Percentiles rank a stretch among this genome's conserved stretches.
Evolutionary conservation across 2,888 invertebrate genomes (phyloP).

Genomic region (Sepioteuthis lessoniana): DNA sequence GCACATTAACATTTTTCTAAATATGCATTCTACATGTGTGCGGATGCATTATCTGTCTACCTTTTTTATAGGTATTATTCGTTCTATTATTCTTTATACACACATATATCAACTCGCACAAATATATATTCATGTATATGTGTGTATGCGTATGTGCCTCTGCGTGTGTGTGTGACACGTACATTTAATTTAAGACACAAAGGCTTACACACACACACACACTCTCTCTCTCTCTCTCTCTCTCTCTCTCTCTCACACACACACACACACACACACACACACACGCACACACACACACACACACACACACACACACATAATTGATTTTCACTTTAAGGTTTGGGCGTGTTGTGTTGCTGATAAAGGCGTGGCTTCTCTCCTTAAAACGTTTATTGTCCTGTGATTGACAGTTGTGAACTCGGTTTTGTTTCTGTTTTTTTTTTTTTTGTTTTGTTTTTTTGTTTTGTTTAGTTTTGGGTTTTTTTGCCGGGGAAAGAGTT

Average conservation of each 20-base stretch:
- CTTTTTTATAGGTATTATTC: not conserved
- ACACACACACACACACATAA: not conserved
- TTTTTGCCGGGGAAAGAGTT: no score
- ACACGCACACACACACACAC: not conserved
- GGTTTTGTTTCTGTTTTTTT: no score
- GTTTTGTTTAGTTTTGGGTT: no score
- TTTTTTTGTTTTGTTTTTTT: no score
- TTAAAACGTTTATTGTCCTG: not conserved
- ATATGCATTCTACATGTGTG: not conserved
- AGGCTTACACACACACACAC: not conserved
- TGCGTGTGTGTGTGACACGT: no score
- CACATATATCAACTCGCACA: not conserved
- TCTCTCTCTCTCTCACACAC: no score
- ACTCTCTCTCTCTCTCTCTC: no score
- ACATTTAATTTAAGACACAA: no score
- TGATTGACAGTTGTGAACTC: not conserved
- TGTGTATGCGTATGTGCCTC: not conserved
- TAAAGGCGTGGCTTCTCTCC: not conserved
- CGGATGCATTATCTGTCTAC: not conserved
- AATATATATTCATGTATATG: not conserved
- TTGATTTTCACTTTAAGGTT: not conserved
- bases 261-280: not conserved
- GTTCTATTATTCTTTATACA: no score
- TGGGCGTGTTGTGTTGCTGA: not conserved
- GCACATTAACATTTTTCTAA: not conserved